Percentiles rank a stretch among this genome's conserved stretches.
These are phyloP conservation scores for Ptychobarbus kaznakovi DNA, from an alignment of 2,797 vertebrate genomes.

Conservation along the genomic window DNA sequence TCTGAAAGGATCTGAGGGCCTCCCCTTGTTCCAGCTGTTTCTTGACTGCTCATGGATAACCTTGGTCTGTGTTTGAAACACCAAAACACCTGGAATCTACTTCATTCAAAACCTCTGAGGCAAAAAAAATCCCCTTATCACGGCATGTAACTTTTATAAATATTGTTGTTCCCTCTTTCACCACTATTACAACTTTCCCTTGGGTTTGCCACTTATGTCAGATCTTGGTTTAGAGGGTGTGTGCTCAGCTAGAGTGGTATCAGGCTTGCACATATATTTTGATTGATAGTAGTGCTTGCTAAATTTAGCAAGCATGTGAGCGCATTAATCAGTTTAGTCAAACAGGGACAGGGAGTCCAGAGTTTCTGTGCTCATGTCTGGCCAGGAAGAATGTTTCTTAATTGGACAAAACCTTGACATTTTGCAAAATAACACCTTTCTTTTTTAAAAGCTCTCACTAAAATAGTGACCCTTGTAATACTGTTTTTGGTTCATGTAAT, in stretches of 20 bases:
- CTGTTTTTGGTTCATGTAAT: neutral
- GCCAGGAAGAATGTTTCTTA: conserved; percentile 36
- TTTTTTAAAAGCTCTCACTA: neutral
- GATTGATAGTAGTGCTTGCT: conserved; percentile 73
- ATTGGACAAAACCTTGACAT: conserved; percentile 21
- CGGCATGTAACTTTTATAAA: neutral
- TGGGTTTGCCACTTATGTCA: conserved; percentile 39
- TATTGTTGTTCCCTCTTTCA: conserved; percentile 3
- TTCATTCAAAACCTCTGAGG: neutral
- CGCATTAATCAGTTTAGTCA: conserved; percentile 70
- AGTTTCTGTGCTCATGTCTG: neutral
- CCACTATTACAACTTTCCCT: conserved; percentile 48
- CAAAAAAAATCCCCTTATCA: neutral
- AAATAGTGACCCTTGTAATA: neutral
- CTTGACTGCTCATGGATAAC: neutral
- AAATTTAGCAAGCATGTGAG: conserved; percentile 78
- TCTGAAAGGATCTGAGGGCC: conserved; percentile 47
- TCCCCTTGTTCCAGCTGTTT: conserved; percentile 1
- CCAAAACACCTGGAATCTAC: neutral
- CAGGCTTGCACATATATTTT: conserved; percentile 69
- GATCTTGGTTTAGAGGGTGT: conserved; percentile 40
- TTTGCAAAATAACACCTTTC: neutral
- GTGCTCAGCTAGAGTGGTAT: conserved; percentile 50
- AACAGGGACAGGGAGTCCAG: conserved; percentile 60
- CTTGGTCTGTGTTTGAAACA: neutral